Evolutionary conservation across 1,140 invertebrate species (phyloP).

Genomic region (Apolygus lucorum): DNA sequence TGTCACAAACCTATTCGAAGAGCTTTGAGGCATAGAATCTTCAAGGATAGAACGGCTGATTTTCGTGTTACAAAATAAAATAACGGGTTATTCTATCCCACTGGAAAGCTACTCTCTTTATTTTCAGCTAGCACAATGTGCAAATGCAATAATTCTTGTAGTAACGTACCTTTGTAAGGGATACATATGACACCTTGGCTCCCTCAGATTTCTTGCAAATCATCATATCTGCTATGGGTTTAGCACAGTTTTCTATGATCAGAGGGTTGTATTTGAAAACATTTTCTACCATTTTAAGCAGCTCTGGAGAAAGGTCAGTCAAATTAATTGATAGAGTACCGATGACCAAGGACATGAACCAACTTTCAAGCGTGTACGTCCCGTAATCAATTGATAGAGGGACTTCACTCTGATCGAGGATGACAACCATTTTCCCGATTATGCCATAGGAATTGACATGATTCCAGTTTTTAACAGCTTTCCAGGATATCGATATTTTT

Average conservation of each 20-base stretch:
- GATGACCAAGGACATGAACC: conserved; percentile 25
- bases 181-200: background rate
- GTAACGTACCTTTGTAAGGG: conserved; percentile 1
- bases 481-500: conserved; percentile 22
- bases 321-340: conserved; percentile 25
- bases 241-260: conserved; percentile 21
- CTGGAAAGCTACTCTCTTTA: too few species aligned
- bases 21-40: too few species aligned
- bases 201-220: conserved; percentile 7
- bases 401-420: conserved; percentile 20
- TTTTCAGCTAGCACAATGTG: too few species aligned
- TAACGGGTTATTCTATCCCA: too few species aligned
- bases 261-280: conserved; percentile 25
- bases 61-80: too few species aligned
- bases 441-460: conserved; percentile 19
- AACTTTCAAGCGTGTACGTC: conserved; percentile 10
- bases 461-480: conserved; percentile 24
- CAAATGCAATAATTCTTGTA: too few species aligned
- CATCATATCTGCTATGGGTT: conserved; percentile 18
- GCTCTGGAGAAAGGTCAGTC: background rate
- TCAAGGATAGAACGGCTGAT: too few species aligned
- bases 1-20: too few species aligned
- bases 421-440: conserved; percentile 11
- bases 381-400: conserved; percentile 21
- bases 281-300: conserved; percentile 21